These are phyloP conservation scores for Eublepharis macularius DNA, from an alignment of 2,113 vertebrate species.

Conservation along the genomic window DNA sequence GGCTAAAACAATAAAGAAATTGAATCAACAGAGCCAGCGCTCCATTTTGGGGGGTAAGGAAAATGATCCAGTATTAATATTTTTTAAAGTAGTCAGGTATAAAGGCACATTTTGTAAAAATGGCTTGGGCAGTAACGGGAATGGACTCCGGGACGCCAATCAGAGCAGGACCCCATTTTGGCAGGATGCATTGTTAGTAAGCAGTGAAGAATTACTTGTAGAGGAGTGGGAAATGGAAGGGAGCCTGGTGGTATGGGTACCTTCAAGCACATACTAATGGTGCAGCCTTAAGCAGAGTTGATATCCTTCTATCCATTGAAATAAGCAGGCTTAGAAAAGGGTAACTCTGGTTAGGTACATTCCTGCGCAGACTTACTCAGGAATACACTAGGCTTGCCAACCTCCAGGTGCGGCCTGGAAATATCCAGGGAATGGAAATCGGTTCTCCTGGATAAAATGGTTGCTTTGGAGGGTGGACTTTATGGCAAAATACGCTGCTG, in stretches of 20 bases:
- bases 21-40: conserved; percentile 49
- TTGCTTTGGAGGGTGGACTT: too few relatives aligned
- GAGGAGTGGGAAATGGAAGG: not conserved
- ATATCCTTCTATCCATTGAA: too few relatives aligned
- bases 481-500: too few relatives aligned
- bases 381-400: too few relatives aligned
- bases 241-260: not conserved
- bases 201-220: accelerated
- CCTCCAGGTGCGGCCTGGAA: too few relatives aligned
- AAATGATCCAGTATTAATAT: conserved; percentile 55
- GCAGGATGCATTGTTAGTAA: not conserved
- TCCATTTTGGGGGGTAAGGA: conserved; percentile 32
- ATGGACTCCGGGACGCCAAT: conserved; percentile 38
- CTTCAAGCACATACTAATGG: not conserved
- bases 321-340: too few relatives aligned
- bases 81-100: conserved; percentile 15
- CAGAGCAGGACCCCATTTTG: conserved; percentile 7
- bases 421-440: too few relatives aligned
- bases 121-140: conserved; percentile 4
- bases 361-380: not conserved
- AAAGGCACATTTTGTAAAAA: conserved; percentile 32
- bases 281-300: not conserved
- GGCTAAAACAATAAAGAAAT: conserved; percentile 48
- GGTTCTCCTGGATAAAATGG: too few relatives aligned
- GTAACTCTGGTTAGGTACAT: not conserved